Evolutionary conservation across 2,888 invertebrate species (phyloP).

Genomic region (Philhelius pedissequus): DNA sequence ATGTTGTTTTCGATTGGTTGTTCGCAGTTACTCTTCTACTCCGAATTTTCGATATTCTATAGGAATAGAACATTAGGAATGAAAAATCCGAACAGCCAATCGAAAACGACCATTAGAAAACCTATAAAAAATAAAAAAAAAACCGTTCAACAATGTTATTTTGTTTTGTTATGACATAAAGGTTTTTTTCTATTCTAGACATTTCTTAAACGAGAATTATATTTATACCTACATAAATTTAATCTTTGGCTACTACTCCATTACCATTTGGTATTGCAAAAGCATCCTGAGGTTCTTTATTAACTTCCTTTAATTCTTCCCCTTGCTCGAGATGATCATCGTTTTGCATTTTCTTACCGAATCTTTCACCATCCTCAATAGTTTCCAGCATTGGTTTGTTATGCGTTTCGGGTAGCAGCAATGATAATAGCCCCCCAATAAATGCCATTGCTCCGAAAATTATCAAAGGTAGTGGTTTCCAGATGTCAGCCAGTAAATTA

Average conservation of each 20-base stretch:
- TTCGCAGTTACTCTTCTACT: too few relatives aligned
- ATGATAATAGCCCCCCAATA: constrained; percentile 85
- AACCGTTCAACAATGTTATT: too few relatives aligned
- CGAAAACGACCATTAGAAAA: too few relatives aligned
- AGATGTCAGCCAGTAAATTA: constrained; percentile 83
- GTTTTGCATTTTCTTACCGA: constrained; percentile 79
- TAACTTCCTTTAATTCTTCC: constrained; percentile 47
- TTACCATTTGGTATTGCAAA: constrained; percentile 26
- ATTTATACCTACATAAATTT: too few relatives aligned
- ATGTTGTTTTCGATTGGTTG: too few relatives aligned
- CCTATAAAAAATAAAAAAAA: too few relatives aligned
- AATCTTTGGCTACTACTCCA: constrained; percentile 23
- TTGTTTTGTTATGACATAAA: too few relatives aligned
- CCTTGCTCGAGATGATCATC: constrained; percentile 42
- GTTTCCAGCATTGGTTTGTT: constrained; percentile 89
- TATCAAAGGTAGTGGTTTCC: constrained; percentile 85
- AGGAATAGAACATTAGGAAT: too few relatives aligned
- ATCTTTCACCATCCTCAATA: constrained; percentile 87
- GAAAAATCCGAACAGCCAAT: too few relatives aligned
- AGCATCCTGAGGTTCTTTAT: constrained; percentile 10
- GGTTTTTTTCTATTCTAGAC: neutral
- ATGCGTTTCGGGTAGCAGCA: constrained; percentile 88
- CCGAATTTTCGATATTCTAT: too few relatives aligned
- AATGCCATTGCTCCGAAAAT: constrained; percentile 87
- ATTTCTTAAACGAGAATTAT: neutral